Percentiles rank a stretch among this genome's conserved stretches.
Evolutionary conservation across 2,888 invertebrate species (phyloP).

Genomic region (Scaeva pyrastri): DNA sequence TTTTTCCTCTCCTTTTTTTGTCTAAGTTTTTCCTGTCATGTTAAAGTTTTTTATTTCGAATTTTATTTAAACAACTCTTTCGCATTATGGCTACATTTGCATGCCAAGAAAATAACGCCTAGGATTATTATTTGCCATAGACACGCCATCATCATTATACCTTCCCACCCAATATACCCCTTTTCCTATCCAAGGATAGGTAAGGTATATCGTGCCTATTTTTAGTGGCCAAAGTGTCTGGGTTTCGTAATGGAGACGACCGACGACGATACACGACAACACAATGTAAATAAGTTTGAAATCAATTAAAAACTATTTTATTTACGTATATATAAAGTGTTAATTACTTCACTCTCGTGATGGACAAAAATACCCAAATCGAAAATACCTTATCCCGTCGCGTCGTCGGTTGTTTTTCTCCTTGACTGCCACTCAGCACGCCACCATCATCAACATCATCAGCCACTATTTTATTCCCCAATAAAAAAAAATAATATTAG

Average conservation of each 20-base stretch:
- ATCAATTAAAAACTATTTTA: constrained; percentile 11
- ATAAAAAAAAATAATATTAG: constrained; percentile 54
- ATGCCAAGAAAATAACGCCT: constrained; percentile 25
- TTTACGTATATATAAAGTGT: constrained; percentile 23
- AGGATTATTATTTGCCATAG: constrained; percentile 61
- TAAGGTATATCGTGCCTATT: not conserved
- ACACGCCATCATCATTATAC: constrained; percentile 21
- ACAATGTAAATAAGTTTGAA: constrained; percentile 24
- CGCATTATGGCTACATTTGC: constrained; percentile 24
- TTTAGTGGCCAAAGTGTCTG: constrained; percentile 31
- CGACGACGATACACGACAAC: constrained; percentile 5
- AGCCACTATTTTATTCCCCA: constrained; percentile 39
- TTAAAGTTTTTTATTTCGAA: not conserved
- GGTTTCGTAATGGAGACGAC: not conserved
- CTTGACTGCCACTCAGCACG: not conserved
- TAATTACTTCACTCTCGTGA: not conserved
- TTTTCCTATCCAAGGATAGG: too few species aligned
- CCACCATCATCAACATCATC: not conserved
- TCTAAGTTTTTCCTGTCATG: constrained; percentile 4
- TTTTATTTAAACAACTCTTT: constrained; percentile 40
- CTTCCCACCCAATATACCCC: not conserved
- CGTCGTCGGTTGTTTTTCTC: not conserved
- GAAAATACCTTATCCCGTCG: not conserved
- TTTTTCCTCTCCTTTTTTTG: constrained; percentile 7
- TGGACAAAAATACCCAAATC: constrained; percentile 8